Conservation (phyloP, 2,113 vertebrate genomes). For the Labrus mixtus region DNA sequence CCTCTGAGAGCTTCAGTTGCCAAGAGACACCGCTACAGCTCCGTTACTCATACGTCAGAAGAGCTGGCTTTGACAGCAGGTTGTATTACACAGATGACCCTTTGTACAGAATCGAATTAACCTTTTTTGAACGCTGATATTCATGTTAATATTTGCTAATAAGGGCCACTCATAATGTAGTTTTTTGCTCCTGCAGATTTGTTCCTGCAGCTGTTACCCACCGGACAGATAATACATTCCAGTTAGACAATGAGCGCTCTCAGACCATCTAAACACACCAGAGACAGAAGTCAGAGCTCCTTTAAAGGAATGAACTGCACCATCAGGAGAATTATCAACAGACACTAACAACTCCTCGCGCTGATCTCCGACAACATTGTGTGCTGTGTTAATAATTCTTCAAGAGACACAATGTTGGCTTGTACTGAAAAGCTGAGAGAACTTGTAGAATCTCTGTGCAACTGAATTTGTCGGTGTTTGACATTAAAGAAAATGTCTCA, state of each 20-base stretch:
- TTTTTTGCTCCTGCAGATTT: background rate
- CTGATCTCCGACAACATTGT: background rate
- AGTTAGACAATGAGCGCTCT: background rate
- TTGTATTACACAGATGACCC: background rate
- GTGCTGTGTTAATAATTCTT: background rate
- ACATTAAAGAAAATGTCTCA: no score
- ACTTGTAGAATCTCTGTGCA: no score
- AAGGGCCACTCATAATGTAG: background rate
- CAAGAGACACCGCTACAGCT: slow-evolving; percentile 14
- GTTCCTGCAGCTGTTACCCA: slow-evolving; percentile 49
- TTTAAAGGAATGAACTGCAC: slow-evolving; percentile 39
- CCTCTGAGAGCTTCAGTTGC: slow-evolving; percentile 12
- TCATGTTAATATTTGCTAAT: background rate
- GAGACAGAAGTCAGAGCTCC: slow-evolving; percentile 27
- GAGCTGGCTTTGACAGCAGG: background rate
- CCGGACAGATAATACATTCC: slow-evolving; percentile 13
- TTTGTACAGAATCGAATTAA: background rate
- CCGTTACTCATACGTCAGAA: background rate
- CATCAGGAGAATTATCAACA: slow-evolving; percentile 1
- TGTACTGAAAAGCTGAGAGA: no score
- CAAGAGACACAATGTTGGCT: background rate
- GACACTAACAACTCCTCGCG: background rate
- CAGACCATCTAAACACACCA: slow-evolving; percentile 35
- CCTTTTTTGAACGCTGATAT: background rate
- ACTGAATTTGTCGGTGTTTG: no score